Conservation (phyloP, 2,888 invertebrate genomes). For the Atrina japonica region DNA sequence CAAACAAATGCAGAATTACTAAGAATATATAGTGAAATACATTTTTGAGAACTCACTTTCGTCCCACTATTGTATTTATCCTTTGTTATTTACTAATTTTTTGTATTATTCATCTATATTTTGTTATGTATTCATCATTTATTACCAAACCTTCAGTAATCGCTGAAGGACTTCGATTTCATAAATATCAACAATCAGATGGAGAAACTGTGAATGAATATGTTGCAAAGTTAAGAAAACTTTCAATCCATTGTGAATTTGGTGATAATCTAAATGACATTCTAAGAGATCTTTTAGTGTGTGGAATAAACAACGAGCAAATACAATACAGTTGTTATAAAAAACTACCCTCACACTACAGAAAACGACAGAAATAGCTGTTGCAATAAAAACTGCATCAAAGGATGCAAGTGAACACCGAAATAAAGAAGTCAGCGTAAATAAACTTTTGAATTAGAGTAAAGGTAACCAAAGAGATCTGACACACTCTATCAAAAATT, state of each 20-base stretch:
- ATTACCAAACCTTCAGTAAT: constrained; percentile 6
- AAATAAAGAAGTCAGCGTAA: too few relatives aligned
- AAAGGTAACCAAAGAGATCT: background rate
- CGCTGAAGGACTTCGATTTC: constrained; percentile 1
- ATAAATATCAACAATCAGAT: background rate
- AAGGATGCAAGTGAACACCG: too few relatives aligned
- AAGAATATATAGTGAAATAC: too few relatives aligned
- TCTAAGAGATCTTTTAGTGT: background rate
- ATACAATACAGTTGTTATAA: background rate
- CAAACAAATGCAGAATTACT: too few relatives aligned
- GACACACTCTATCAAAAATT: background rate
- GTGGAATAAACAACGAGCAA: constrained; percentile 6
- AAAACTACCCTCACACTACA: constrained; percentile 3
- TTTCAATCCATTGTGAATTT: background rate
- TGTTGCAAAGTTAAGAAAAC: constrained; percentile 2
- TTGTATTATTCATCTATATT: too few relatives aligned
- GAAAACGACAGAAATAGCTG: constrained; percentile 1
- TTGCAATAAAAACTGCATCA: constrained; percentile 3
- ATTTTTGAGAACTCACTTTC: too few relatives aligned
- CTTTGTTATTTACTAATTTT: too few relatives aligned
- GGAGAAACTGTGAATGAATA: constrained; percentile 2
- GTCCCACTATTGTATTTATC: too few relatives aligned
- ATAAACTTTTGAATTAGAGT: background rate
- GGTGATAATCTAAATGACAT: too few relatives aligned
- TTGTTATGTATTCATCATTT: too few relatives aligned